Base-by-base conservation (phyloP, 2,888 invertebrate genomes). In the Orthosia gothica region DNA sequence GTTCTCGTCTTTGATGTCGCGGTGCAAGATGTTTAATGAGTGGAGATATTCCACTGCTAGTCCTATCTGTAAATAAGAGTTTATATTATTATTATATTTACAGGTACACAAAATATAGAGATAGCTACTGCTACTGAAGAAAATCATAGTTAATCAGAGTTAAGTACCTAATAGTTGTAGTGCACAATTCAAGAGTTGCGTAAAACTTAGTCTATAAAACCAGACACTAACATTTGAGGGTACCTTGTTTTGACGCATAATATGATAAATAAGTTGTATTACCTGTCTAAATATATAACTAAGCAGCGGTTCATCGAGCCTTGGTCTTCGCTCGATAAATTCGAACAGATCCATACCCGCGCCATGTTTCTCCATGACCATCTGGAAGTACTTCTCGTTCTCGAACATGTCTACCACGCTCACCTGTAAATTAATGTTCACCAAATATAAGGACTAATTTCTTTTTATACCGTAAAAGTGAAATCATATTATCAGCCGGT, bases 291-390 rank as follows among this genome's bases (percentile, higher is more conserved):
- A 98, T 70, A 98, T 98, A 88, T 97, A 97, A 89, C 97, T 97
- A 9, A 97, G 97, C 47, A 98, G 93, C 2, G 97, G 96, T 89
- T 98, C 98, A 89, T 98, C 98, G 72, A 98, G 95, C 40, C 97
- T 90, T 7, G 98, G 98, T 50, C 97, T 95, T 0, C 98, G 95
- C 85, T 98, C 98, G 62, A 98, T 98, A 89, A 98, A 98, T 92
- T 98, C 98, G 93, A 98, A 98, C 78, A 98, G 93, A 90, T 98
- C 98, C 97, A 98, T 98, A 2, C 98, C 98, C 15, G 97, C 97
- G 49, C 98, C 98, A 90, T 98, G 98, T 86, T 98, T 98, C 91
- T 98, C 98, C 98, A 98, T 98, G 66, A 98, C 97, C 96, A 98
- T 96, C 93, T 98, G 98, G 89, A 97, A 97, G 91, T 97, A 98